These are phyloP conservation scores for Lymantria dispar DNA, from an alignment of 2,888 invertebrate species.

Conservation along the genomic window DNA sequence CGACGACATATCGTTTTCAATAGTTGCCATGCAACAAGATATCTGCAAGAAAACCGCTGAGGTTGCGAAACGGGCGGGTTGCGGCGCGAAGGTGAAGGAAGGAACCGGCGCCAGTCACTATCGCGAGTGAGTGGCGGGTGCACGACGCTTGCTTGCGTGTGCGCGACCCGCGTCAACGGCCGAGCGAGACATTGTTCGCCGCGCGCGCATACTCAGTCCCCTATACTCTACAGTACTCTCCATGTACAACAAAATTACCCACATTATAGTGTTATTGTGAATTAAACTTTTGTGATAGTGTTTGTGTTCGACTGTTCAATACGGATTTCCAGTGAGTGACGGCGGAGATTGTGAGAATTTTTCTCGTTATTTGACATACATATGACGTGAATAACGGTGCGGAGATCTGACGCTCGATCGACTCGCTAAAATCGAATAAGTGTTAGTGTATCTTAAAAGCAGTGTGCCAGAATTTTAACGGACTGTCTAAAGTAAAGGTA, in stretches of 20 bases:
- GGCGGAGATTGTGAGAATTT: slow-evolving; percentile 57
- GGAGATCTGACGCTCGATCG: slow-evolving; percentile 70
- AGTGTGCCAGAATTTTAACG: slow-evolving; percentile 79
- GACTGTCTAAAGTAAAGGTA: slow-evolving; percentile 77
- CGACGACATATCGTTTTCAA: slow-evolving; percentile 35
- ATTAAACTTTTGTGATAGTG: slow-evolving; percentile 58
- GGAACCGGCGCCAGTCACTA: slow-evolving; percentile 64
- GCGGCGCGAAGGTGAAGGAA: slow-evolving; percentile 65
- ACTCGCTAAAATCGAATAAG: slow-evolving; percentile 74
- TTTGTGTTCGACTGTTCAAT: slow-evolving; percentile 53
- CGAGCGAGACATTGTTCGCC: slow-evolving; percentile 28
- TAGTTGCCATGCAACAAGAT: slow-evolving; percentile 79
- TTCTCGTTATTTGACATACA: slow-evolving; percentile 73
- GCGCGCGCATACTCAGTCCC: slow-evolving; percentile 48
- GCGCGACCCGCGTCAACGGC: slow-evolving; percentile 35
- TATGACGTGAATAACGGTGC: slow-evolving; percentile 79
- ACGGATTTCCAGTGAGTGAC: slow-evolving; percentile 38
- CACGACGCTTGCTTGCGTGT: slow-evolving; percentile 48
- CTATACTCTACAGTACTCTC: slow-evolving; percentile 39
- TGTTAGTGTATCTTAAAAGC: slow-evolving; percentile 74
- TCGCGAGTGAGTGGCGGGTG: slow-evolving; percentile 65
- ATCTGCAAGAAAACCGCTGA: slow-evolving; percentile 71
- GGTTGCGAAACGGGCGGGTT: slow-evolving; percentile 69
- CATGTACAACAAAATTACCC: slow-evolving; percentile 39
- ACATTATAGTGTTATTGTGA: slow-evolving; percentile 44